Evolutionary conservation across 1,140 invertebrate species (phyloP).

Genomic region (Sycobia sp.): DNA sequence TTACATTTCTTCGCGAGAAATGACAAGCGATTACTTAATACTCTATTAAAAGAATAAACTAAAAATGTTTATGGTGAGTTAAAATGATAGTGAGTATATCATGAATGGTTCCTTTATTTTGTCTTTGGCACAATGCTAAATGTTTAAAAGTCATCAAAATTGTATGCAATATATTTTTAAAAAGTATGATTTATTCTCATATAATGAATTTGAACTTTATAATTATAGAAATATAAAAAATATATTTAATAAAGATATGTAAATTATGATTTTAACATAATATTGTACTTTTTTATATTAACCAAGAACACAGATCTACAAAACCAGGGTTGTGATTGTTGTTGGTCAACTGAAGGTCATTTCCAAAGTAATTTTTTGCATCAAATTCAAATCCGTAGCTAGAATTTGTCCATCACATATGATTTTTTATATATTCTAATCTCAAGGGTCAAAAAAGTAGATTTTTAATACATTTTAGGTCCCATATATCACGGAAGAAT

Average conservation of each 20-base stretch:
- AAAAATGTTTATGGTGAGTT: slow-evolving; percentile 7
- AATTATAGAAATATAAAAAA: too few relatives aligned
- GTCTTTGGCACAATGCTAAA: slow-evolving; percentile 11
- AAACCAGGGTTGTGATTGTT: too few relatives aligned
- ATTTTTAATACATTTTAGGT: too few relatives aligned
- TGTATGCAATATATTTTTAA: slow-evolving; percentile 1
- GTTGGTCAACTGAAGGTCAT: too few relatives aligned
- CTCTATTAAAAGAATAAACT: slow-evolving; percentile 13
- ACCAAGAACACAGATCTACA: too few relatives aligned
- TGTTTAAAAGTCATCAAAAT: slow-evolving; percentile 1
- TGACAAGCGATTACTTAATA: slow-evolving; percentile 21
- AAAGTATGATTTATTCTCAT: slow-evolving; percentile 11
- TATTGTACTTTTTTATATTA: too few relatives aligned
- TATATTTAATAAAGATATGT: slow-evolving; percentile 21
- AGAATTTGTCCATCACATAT: too few relatives aligned
- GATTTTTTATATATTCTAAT: too few relatives aligned
- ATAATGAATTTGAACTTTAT: slow-evolving; percentile 6
- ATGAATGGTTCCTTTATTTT: slow-evolving; percentile 22
- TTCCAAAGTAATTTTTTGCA: too few relatives aligned
- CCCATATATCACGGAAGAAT: too few relatives aligned
- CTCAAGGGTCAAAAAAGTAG: too few relatives aligned
- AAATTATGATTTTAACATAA: slow-evolving; percentile 17
- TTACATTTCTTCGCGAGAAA: slow-evolving; percentile 26
- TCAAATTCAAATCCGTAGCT: too few relatives aligned
- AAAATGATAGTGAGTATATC: slow-evolving; percentile 23